Evolutionary conservation across 2,113 vertebrate genomes (phyloP).

Genomic region (Porphyrio hochstetteri): DNA sequence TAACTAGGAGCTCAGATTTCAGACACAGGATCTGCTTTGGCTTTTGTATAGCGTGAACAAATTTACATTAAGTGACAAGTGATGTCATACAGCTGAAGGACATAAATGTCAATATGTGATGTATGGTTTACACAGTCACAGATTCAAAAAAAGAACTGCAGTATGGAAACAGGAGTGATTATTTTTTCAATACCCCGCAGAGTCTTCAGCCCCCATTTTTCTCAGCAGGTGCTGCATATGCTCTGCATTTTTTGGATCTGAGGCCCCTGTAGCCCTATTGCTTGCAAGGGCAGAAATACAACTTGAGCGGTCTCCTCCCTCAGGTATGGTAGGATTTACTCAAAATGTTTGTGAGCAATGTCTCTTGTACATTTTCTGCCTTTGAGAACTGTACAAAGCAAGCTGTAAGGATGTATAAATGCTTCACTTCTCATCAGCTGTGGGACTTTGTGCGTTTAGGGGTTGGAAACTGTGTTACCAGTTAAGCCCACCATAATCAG

Average conservation of each 20-base stretch:
- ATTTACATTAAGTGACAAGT: conserved; percentile 72
- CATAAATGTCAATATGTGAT: conserved; percentile 70
- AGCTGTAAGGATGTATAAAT: not conserved
- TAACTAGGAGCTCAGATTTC: conserved; percentile 74
- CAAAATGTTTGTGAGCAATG: not conserved
- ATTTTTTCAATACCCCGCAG: not conserved
- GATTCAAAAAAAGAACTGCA: not conserved
- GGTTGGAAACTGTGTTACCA: not conserved
- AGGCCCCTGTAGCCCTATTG: not conserved
- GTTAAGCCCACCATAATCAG: not conserved
- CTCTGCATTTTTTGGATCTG: not conserved
- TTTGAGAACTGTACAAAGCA: not conserved
- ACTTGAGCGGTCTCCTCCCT: not conserved
- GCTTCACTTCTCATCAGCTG: not conserved
- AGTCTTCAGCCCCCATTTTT: not conserved
- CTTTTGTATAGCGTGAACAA: conserved; percentile 66
- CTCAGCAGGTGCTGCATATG: not conserved
- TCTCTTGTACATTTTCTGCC: not conserved
- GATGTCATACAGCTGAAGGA: conserved; percentile 48
- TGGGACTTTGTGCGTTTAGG: not conserved
- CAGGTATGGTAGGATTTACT: not conserved
- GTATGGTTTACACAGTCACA: conserved; percentile 10
- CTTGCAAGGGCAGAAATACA: not conserved
- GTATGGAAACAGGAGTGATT: not conserved
- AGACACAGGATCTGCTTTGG: conserved; percentile 68